Evolutionary conservation across 2,113 vertebrate genomes (phyloP).

Genomic region (Alouatta palliata): DNA sequence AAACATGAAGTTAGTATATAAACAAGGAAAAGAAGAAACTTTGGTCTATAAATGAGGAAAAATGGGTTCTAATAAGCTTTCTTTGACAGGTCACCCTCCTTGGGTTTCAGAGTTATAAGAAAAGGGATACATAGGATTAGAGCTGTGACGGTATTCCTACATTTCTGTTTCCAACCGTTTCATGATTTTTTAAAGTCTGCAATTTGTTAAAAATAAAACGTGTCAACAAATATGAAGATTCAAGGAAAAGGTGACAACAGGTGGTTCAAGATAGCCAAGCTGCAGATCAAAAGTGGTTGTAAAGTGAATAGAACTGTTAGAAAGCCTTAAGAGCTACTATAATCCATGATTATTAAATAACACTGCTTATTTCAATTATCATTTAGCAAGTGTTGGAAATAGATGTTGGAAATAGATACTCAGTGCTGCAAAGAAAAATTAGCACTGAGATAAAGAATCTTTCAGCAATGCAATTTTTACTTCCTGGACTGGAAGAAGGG

Average conservation of each 20-base stretch:
- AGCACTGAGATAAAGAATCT: no score
- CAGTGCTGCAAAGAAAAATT: no score
- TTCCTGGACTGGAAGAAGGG: no score
- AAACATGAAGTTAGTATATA: background rate
- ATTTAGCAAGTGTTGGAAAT: background rate
- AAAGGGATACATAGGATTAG: background rate
- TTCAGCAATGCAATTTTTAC: no score
- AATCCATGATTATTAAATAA: background rate
- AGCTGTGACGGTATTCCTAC: background rate
- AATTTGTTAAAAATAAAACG: conserved; percentile 28
- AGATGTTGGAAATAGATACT: no score
- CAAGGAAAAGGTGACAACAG: background rate
- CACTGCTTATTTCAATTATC: background rate
- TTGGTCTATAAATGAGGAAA: background rate
- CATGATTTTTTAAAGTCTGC: background rate
- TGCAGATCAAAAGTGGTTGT: background rate
- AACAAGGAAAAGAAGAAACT: background rate
- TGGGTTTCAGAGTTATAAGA: background rate
- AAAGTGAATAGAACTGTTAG: background rate
- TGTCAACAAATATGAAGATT: background rate
- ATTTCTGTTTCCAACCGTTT: background rate
- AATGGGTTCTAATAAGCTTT: background rate
- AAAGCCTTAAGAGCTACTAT: background rate
- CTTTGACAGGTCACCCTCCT: background rate
- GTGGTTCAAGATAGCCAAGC: background rate